A percentile compares a stretch with the other conserved stretches of the same genome.
These are phyloP conservation scores for Paratilapia polleni DNA, from an alignment of 2,113 vertebrate species.

Conservation along the genomic window DNA sequence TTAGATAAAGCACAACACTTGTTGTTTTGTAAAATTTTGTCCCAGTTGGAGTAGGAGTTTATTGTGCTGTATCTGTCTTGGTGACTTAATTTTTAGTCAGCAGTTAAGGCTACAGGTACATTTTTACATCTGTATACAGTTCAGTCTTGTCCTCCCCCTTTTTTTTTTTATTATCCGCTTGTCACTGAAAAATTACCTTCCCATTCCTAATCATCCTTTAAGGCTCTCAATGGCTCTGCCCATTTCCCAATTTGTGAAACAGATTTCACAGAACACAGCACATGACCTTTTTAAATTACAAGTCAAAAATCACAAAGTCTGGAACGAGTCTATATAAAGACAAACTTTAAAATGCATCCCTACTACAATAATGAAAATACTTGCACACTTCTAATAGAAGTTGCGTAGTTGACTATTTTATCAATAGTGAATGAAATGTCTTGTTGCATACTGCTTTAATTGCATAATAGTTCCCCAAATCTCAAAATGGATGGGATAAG, in stretches of 20 bases:
- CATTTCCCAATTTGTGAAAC: neutral
- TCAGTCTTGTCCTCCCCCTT: neutral
- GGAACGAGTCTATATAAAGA: neutral
- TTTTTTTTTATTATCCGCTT: neutral
- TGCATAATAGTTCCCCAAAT: neutral
- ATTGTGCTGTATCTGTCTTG: too few relatives aligned
- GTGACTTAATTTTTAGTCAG: neutral
- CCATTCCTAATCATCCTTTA: neutral
- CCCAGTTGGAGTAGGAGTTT: too few relatives aligned
- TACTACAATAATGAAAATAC: neutral
- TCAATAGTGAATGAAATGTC: neutral
- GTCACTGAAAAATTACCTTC: neutral
- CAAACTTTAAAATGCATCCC: neutral
- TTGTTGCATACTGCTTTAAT: neutral
- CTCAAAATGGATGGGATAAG: constrained; percentile 15
- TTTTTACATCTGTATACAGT: neutral
- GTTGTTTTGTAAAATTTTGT: too few relatives aligned
- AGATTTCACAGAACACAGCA: neutral
- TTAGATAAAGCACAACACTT: too few relatives aligned
- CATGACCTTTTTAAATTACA: constrained; percentile 5
- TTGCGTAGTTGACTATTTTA: neutral
- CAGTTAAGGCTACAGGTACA: neutral
- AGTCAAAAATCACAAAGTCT: neutral
- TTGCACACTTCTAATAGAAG: neutral
- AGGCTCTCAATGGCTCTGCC: neutral